Evolutionary conservation across 2,888 invertebrate genomes (phyloP).

Genomic region (Tuberolachnus salignus): DNA sequence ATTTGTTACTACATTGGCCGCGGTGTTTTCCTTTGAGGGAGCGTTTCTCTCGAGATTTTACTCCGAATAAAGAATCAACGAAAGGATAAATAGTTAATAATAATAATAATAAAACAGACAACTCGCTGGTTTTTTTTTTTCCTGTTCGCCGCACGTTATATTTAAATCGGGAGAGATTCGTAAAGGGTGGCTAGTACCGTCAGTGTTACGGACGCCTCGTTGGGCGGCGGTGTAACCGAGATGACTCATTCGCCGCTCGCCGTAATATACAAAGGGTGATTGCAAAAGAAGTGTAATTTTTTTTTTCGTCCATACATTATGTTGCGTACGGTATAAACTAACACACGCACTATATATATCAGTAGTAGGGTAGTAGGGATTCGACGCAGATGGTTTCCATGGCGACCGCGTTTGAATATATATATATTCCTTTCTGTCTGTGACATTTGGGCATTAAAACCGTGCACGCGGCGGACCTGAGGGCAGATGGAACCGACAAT

Average conservation of each 20-base stretch:
- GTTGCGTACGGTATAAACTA: constrained; percentile 36
- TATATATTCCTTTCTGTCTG: constrained; percentile 22
- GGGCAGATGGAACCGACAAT: constrained; percentile 1
- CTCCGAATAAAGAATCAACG: constrained; percentile 9
- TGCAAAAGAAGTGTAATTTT: constrained; percentile 41
- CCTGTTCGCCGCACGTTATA: constrained; percentile 8
- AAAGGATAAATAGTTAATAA: constrained; percentile 4
- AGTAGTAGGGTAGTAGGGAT: constrained; percentile 43
- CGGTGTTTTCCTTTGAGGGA: background rate
- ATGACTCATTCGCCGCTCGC: constrained; percentile 41
- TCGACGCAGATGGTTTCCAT: constrained; percentile 47
- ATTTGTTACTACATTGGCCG: no score
- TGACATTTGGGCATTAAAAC: constrained; percentile 49
- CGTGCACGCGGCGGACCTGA: background rate
- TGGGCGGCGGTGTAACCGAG: constrained; percentile 22
- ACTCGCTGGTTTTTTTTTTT: background rate
- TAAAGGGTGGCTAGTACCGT: background rate
- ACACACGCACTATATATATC: background rate
- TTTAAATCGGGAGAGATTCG: constrained; percentile 38
- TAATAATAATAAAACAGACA: no score
- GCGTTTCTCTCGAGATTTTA: background rate
- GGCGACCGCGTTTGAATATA: constrained; percentile 7
- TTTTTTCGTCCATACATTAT: constrained; percentile 25
- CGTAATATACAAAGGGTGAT: constrained; percentile 41
- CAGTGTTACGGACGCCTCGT: background rate